These are phyloP conservation scores for Synergus japonicus DNA, from an alignment of 2,888 invertebrate species.

Conservation along the genomic window DNA sequence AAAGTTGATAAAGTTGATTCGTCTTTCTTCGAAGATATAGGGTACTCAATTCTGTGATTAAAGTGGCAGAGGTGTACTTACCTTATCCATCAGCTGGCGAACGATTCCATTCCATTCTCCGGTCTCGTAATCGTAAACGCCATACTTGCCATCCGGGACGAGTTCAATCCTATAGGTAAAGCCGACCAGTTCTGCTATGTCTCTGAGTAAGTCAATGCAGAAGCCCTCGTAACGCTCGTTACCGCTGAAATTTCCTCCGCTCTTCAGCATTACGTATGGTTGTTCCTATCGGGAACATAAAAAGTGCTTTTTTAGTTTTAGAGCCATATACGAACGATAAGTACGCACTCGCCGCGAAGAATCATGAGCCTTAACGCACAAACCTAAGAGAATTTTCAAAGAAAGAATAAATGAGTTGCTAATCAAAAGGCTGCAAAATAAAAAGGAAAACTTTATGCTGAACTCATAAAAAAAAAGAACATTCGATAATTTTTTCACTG, in stretches of 20 bases:
- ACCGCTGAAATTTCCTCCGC: constrained; percentile 79
- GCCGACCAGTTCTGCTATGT: constrained; percentile 82
- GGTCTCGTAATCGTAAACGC: constrained; percentile 85
- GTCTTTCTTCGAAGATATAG: background rate
- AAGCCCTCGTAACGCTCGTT: constrained; percentile 86
- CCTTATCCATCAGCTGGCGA: constrained; percentile 83
- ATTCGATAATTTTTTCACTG: no score
- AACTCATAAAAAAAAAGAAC: no score
- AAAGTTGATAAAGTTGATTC: background rate
- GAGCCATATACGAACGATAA: background rate
- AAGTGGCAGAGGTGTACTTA: constrained; percentile 64
- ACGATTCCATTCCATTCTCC: constrained; percentile 88
- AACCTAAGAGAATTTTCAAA: background rate
- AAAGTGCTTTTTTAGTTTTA: constrained; percentile 55
- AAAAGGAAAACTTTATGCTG: no score
- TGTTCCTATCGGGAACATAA: constrained; percentile 78
- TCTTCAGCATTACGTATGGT: constrained; percentile 80
- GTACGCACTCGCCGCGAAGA: constrained; percentile 25
- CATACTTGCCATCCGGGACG: constrained; percentile 85
- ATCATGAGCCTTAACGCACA: constrained; percentile 9
- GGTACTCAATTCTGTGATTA: constrained; percentile 4
- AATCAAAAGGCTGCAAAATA: no score
- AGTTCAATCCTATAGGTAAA: constrained; percentile 84
- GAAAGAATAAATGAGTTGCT: background rate
- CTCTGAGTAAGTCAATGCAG: constrained; percentile 85